These are phyloP conservation scores for Archocentrus centrarchus DNA, from an alignment of 2,113 vertebrate species.

Conservation along the genomic window DNA sequence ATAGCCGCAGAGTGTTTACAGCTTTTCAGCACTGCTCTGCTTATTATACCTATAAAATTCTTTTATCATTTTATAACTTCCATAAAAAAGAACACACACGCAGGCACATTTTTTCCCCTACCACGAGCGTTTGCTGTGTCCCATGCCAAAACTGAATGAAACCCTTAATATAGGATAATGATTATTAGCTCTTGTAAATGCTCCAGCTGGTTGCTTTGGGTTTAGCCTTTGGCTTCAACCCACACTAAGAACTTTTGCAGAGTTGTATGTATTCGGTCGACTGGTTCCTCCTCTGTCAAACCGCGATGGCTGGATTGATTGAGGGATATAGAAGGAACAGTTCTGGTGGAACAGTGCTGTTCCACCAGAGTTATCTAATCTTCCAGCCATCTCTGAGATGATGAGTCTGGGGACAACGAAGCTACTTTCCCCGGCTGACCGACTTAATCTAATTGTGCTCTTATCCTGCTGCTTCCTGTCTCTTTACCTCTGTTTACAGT, in stretches of 20 bases:
- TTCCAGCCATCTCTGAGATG: slow-evolving; percentile 32
- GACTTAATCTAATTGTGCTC: slow-evolving; percentile 26
- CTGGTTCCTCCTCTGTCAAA: neutral
- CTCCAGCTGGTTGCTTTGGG: neutral
- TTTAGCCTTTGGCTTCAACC: neutral
- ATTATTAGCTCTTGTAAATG: slow-evolving; percentile 12
- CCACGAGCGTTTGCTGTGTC: neutral
- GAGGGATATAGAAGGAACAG: slow-evolving; percentile 16
- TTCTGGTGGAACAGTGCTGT: slow-evolving; percentile 6
- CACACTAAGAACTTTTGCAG: neutral
- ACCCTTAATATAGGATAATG: neutral
- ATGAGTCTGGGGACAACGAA: slow-evolving; percentile 29
- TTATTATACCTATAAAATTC: slow-evolving; percentile 61
- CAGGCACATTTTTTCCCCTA: neutral
- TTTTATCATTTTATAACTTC: slow-evolving; percentile 53
- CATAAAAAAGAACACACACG: slow-evolving; percentile 52
- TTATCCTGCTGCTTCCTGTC: slow-evolving; percentile 26
- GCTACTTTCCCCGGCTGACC: slow-evolving; percentile 6
- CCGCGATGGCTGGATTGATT: neutral
- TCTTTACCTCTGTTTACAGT: slow-evolving; percentile 23
- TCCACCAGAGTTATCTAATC: slow-evolving; percentile 42
- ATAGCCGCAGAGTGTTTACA: slow-evolving; percentile 52
- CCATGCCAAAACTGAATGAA: neutral
- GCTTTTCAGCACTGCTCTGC: slow-evolving; percentile 40
- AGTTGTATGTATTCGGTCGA: neutral